These are phyloP conservation scores for Panopea generosa DNA, from an alignment of 2,888 invertebrate genomes.

Conservation along the genomic window DNA sequence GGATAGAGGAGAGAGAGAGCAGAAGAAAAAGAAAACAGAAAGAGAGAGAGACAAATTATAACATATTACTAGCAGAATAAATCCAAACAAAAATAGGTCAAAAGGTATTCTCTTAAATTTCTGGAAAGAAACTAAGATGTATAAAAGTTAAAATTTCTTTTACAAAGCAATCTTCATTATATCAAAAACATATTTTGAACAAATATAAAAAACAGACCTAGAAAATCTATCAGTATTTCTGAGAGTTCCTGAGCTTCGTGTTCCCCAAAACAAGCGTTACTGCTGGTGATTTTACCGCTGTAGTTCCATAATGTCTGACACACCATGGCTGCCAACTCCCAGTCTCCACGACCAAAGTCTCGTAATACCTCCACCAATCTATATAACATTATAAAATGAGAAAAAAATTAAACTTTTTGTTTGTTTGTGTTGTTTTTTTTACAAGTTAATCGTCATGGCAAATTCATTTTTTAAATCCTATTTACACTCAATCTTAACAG, in stretches of 20 bases:
- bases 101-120: too few species aligned
- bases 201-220: slow-evolving; percentile 71
- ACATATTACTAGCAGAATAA: too few species aligned
- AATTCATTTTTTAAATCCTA: too few species aligned
- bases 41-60: too few species aligned
- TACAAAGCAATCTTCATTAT: too few species aligned
- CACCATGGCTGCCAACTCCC: slow-evolving; percentile 90
- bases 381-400: slow-evolving; percentile 41
- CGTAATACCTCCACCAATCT: slow-evolving; percentile 87
- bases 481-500: too few species aligned
- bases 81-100: too few species aligned
- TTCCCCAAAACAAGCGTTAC: slow-evolving; percentile 81
- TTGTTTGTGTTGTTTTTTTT: slow-evolving; percentile 1
- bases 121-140: too few species aligned
- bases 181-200: too few species aligned
- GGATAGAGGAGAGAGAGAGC: too few species aligned
- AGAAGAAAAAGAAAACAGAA: too few species aligned
- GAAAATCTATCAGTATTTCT: slow-evolving; percentile 78
- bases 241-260: slow-evolving; percentile 79
- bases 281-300: slow-evolving; percentile 85
- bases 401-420: background rate
- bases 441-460: background rate
- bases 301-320: slow-evolving; percentile 92
- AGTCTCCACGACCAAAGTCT: slow-evolving; percentile 88
- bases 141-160: too few species aligned